Evolutionary conservation across 2,113 vertebrate genomes (phyloP).

Genomic region (Vombatus ursinus): DNA sequence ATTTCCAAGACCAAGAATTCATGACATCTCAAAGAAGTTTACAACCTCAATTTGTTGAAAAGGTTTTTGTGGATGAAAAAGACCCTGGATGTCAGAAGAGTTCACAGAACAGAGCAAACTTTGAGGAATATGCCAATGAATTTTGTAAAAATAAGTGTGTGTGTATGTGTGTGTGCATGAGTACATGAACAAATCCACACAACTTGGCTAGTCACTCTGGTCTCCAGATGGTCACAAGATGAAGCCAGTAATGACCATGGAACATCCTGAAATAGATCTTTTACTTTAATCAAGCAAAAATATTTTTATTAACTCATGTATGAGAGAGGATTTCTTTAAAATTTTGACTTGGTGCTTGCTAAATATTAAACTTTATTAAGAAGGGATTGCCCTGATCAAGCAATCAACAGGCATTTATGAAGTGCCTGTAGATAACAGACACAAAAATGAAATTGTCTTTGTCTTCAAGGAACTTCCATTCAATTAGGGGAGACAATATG

Average conservation of each 20-base stretch:
- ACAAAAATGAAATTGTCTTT: neutral
- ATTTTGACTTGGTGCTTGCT: neutral
- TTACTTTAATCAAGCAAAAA: constrained; percentile 58
- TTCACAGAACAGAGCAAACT: constrained; percentile 42
- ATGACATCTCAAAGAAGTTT: constrained; percentile 55
- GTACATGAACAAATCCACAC: constrained; percentile 31
- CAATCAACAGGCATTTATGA: neutral
- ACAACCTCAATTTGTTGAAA: constrained; percentile 43
- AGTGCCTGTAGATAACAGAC: neutral
- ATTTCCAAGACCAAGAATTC: constrained; percentile 42
- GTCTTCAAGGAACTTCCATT: constrained; percentile 3
- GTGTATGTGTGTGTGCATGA: constrained; percentile 4
- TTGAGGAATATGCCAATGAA: constrained; percentile 47
- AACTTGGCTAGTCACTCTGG: constrained; percentile 49
- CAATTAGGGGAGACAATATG: neutral
- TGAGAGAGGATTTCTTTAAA: constrained; percentile 54
- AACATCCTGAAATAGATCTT: constrained; percentile 61
- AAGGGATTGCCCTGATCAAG: neutral
- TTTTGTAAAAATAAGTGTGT: constrained; percentile 68
- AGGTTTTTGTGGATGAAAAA: constrained; percentile 53
- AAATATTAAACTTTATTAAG: neutral
- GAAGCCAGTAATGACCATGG: constrained; percentile 65
- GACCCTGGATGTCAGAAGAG: constrained; percentile 54
- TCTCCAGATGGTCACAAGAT: constrained; percentile 63
- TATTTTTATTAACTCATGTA: constrained; percentile 56